Base-by-base conservation (phyloP, 2,888 invertebrate genomes). In the Pilophorus perplexus region DNA sequence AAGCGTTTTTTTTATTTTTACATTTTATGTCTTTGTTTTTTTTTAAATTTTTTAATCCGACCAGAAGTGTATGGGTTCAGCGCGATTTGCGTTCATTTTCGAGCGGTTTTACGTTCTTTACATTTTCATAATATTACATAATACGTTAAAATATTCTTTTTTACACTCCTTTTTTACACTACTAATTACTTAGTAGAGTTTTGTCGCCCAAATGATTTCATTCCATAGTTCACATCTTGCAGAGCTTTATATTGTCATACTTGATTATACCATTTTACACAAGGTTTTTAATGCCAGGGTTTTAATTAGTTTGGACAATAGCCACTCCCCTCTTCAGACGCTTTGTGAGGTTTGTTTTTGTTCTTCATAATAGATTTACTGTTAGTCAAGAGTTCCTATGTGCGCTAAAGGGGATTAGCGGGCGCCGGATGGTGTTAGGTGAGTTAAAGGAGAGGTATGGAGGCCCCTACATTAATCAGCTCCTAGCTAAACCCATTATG, bases 321-420 rank as follows among this genome's bases (percentile, higher is more conserved):
- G 27, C 48, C 62, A 20, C n/a, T n/a, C n/a, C n/a, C n/a, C n/a
- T n/a, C n/a, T n/a, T n/a, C n/a, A n/a, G 44, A 27, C 28, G 59
- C 62, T 62, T 62, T 62, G 62, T 62, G 46, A 28, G 62, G 46
- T 28, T 48, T 62, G n/a, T 62, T 62, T 62, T 62, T 62, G 62
- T 62, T 46, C 62, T 48, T 33, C 62, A 62, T 62, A 62, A 62
- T 62, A 28, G 62, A 62, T 62, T n/a, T 62, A 62, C 62, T 62
- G 62, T 59, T 59, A 59, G 42, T 23, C 40, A 59, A 59, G 59
- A 27, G 59, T n/a, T n/a, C n/a, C n/a, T n/a, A n/a, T n/a, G n/a
- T n/a, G n/a, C n/a, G n/a, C n/a, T n/a, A n/a, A n/a, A n/a, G n/a
- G n/a, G n/a, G n/a, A n/a, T n/a, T n/a, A n/a, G n/a, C n/a, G n/a